Conservation (phyloP, 2,888 invertebrate genomes). For the Lomographa bimaculata region DNA sequence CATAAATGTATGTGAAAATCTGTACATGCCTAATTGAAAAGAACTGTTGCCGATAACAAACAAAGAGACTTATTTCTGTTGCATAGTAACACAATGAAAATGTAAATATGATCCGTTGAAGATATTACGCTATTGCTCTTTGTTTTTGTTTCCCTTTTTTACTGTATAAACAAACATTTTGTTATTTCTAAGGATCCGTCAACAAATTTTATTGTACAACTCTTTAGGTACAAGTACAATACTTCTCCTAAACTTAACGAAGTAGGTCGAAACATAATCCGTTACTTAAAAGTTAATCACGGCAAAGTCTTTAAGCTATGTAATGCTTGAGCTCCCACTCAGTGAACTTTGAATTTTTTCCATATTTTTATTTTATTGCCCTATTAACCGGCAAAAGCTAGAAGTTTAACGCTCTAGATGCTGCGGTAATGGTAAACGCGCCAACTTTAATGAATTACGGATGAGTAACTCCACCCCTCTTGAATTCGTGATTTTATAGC, state of each 20-base stretch:
- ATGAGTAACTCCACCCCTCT: constrained; percentile 67
- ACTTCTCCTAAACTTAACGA: constrained; percentile 2
- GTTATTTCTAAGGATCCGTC: no score
- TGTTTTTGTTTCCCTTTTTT: no score
- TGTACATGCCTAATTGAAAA: no score
- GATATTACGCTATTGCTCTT: no score
- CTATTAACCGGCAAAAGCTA: constrained; percentile 63
- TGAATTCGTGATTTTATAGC: constrained; percentile 71
- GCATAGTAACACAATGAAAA: no score
- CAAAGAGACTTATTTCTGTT: no score
- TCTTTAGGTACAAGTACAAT: no score
- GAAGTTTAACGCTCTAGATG: constrained; percentile 64
- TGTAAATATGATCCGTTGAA: no score
- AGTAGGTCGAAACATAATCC: constrained; percentile 22
- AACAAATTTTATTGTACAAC: no score
- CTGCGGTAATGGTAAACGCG: constrained; percentile 67
- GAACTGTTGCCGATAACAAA: no score
- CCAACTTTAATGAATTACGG: constrained; percentile 79
- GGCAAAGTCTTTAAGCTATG: constrained; percentile 22
- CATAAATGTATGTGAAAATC: constrained; percentile 15
- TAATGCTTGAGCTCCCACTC: constrained; percentile 30
- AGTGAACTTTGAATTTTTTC: constrained; percentile 53
- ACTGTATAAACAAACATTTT: no score
- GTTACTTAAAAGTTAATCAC: constrained; percentile 30
- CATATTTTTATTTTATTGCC: constrained; percentile 70